Evolutionary conservation across 2,888 invertebrate genomes (phyloP), one percentile per base, ranked within the genome.

Genomic region (Bibio marci): DNA sequence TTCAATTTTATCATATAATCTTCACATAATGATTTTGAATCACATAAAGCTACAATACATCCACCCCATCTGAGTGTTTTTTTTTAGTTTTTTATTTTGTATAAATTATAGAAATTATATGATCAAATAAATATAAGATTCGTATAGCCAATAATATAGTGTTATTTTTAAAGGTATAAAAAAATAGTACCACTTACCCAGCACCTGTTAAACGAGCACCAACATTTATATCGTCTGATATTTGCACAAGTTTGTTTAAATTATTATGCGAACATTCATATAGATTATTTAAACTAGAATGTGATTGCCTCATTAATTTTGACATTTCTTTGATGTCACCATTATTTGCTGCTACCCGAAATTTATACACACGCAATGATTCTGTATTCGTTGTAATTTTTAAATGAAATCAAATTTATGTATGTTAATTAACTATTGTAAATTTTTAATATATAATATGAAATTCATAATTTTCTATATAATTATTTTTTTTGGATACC

Each of bases 151-250:
- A n/a, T n/a, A n/a, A n/a, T n/a, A n/a, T n/a, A n/a, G n/a, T n/a
- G n/a, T n/a, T n/a, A n/a, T n/a, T n/a, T n/a, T n/a, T n/a, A n/a
- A n/a, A n/a, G n/a, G n/a, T n/a, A n/a, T n/a, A n/a, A n/a, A n/a
- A 37, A 36, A 39, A 41, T 41, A 35, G 22, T 8, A 22, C 10
- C 41, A 42, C 52, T 58, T 57, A 76, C 67, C 92, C 92, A 25
- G 97, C 97, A 27, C 97, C 98, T 2, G 97, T 97, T 30, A 98
- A 66, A 37, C 97, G 73, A n/a, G 87, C 83, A 31, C 88, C 83
- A n/a, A 80, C 64, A 18, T 72, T 70, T 43, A 71, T 65, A 37
- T 75, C 72, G 43, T 69, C 66, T 8, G 82, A 83, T 52, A 80
- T 60, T 25, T 76, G 66, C 15, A 92, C 86, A 17, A 97, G 68